phyloP scores from a whole-genome alignment of 2,888 invertebrate species.

The Agriopis leucophaearia region DNA sequence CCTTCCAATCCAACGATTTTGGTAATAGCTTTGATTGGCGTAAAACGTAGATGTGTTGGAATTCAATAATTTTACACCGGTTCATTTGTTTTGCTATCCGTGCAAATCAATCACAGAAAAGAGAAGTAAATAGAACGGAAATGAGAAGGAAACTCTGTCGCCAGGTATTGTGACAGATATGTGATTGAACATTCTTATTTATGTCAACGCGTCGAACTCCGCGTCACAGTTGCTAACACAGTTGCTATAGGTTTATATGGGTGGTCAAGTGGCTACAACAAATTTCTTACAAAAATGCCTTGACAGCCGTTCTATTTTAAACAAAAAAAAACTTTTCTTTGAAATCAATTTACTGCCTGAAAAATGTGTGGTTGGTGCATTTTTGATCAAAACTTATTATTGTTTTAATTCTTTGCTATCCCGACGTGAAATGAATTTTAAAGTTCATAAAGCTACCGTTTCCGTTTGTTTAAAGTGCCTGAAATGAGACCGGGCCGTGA shows the following conservation, averaged over 20 bases:
- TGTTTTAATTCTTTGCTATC: constrained; percentile 10
- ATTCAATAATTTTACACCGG: constrained; percentile 31
- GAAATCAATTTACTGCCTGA: constrained; percentile 12
- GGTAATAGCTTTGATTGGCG: constrained; percentile 46
- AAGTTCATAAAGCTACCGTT: constrained; percentile 69
- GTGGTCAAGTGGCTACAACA: too few species aligned
- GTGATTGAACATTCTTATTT: too few species aligned
- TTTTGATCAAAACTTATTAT: background rate
- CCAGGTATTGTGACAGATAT: too few species aligned
- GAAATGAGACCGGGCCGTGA: constrained; percentile 75
- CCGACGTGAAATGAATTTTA: constrained; percentile 63
- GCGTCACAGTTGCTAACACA: too few species aligned
- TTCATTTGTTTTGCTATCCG: constrained; percentile 23
- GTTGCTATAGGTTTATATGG: too few species aligned
- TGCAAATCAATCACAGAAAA: too few species aligned
- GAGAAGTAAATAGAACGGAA: too few species aligned
- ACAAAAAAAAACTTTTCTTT: too few species aligned
- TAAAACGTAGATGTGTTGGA: constrained; percentile 16
- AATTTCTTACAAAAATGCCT: too few species aligned
- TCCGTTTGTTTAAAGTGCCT: constrained; percentile 72
- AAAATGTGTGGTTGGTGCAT: background rate
- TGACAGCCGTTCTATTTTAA: too few species aligned
- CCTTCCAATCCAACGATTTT: constrained; percentile 50
- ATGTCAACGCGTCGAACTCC: too few species aligned
- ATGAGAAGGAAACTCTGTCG: too few species aligned